phyloP scores from a whole-genome alignment of 2,113 vertebrate genomes.

The Poecilia latipinna region DNA sequence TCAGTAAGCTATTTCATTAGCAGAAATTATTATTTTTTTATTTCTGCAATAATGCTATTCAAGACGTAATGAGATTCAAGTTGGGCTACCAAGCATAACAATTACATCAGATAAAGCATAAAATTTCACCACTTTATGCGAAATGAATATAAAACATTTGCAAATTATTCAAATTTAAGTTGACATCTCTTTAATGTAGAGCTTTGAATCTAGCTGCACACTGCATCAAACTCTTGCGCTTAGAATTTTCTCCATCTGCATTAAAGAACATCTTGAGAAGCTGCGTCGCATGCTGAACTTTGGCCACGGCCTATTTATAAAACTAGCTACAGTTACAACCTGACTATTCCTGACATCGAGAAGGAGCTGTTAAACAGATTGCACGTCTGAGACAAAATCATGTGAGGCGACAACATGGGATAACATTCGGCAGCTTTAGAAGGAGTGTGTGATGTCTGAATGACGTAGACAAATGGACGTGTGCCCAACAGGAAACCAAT shows the following conservation, averaged over 20 bases:
- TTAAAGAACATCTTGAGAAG: constrained; percentile 53
- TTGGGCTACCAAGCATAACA: neutral
- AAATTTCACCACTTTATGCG: constrained; percentile 13
- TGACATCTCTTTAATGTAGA: constrained; percentile 7
- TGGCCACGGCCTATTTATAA: constrained; percentile 73
- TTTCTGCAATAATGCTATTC: neutral
- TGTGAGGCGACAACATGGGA: constrained; percentile 36
- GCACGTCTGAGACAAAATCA: constrained; percentile 56
- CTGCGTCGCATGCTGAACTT: constrained; percentile 60
- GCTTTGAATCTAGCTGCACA: constrained; percentile 5
- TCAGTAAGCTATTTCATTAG: constrained; percentile 44
- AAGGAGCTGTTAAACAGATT: constrained; percentile 55
- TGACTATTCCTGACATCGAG: constrained; percentile 67
- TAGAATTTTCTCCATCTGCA: constrained; percentile 34
- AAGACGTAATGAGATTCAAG: neutral
- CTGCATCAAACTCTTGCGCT: neutral
- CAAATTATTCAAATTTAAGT: neutral
- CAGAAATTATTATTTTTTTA: constrained; percentile 37
- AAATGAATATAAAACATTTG: neutral
- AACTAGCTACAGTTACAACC: constrained; percentile 74
- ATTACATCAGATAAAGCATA: constrained; percentile 15
- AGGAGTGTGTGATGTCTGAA: constrained; percentile 5
- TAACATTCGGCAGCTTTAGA: neutral
- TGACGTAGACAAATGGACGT: neutral
- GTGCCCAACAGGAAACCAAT: neutral